Base-by-base conservation (phyloP, 2,797 vertebrate species). In the Toxotes lorentzi region DNA sequence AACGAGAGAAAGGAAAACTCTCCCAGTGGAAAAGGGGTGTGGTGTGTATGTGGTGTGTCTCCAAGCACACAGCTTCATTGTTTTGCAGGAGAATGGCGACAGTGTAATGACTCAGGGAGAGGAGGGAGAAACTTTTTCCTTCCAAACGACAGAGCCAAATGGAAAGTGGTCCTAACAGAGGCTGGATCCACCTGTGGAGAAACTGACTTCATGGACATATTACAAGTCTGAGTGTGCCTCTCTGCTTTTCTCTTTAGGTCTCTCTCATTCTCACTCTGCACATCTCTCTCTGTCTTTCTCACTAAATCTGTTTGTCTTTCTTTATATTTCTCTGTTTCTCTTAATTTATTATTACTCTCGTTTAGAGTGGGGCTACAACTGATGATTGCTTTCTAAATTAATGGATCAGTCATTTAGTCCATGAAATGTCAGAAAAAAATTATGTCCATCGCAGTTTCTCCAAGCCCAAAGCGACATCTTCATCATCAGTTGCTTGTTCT, bases 101-200 rank as follows among this genome's bases (percentile, higher is more conserved):
- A 75, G 59, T 48, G 35, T 62, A 73, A 80, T 76, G 48, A 75
- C 43, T 75, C 62, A 21, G 64, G 32, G 61, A 65, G 48, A 34
- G 41, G 19, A 78, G 38, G 34, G 63, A 30, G 41, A 79, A 74
- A 45, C 8, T 8, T 77, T 81, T 76, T 43, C 68, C 9, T 68
- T 82, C 56, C 53, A 47, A 32, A 61, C 27, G 23, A 71, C 62
- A 14, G 47, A 81, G 70, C 79, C 85, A 87, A 70, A 70, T 85
- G 74, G 73, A 79, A 88, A 85, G 50, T 43, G 56, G 61, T 66
- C 21, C 27, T 17, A 7, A 24, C 40, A 6, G 54, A 69, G 53
- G 19, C 77, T 79, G 70, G 73, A 74, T 70, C 78, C 86, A 82
- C 79, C 81, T 81, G 81, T 86, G 81, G 85, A 87, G 74, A 87